Percentiles rank a stretch among this genome's conserved stretches.
These are phyloP conservation scores for Pogonognathellus flavescens DNA, from an alignment of 1,140 invertebrate species.

Conservation along the genomic window DNA sequence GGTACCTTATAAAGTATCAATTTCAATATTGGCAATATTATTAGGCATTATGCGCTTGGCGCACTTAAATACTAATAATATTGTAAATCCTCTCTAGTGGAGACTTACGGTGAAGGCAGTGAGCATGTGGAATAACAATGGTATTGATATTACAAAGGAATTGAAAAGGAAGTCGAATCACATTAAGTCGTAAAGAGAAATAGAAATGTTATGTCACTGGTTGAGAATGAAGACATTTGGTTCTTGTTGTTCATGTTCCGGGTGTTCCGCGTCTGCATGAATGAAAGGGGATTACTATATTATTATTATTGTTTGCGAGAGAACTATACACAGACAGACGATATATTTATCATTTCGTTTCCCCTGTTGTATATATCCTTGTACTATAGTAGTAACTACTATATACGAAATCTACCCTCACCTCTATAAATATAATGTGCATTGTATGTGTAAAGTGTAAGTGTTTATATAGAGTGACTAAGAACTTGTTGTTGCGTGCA, in stretches of 20 bases:
- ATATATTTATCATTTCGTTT: conserved; percentile 11
- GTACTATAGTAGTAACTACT: too few species aligned
- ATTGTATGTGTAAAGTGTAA: neutral
- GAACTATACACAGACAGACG: too few species aligned
- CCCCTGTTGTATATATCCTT: too few species aligned
- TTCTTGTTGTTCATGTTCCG: conserved; percentile 36
- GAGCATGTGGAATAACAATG: too few species aligned
- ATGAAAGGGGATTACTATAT: neutral
- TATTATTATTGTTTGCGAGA: neutral
- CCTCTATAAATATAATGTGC: too few species aligned
- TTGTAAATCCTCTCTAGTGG: too few species aligned
- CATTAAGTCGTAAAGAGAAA: neutral
- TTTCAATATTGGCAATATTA: too few species aligned
- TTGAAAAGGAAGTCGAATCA: neutral
- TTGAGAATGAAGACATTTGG: conserved; percentile 1
- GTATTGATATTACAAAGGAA: neutral
- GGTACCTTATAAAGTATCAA: too few species aligned
- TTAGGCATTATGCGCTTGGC: too few species aligned
- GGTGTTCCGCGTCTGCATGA: neutral
- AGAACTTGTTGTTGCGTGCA: conserved; percentile 69
- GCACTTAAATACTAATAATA: too few species aligned
- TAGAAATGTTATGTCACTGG: neutral
- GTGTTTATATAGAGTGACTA: neutral
- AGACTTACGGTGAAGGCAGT: too few species aligned
- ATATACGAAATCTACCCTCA: too few species aligned